Evolutionary conservation across 1,140 invertebrate species (phyloP), one percentile per base, ranked within the genome.

Genomic region (Sycophila sp.): DNA sequence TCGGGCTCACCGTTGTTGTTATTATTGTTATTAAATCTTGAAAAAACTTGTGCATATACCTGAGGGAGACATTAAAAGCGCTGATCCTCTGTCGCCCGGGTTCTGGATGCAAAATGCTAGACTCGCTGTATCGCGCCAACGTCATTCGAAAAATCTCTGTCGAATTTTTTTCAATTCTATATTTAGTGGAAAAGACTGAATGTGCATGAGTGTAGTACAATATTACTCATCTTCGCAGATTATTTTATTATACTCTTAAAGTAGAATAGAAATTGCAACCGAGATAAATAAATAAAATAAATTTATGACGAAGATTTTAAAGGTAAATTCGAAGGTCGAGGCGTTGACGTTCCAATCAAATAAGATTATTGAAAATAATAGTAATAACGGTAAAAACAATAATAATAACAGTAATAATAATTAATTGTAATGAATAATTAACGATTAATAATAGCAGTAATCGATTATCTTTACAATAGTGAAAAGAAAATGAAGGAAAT

Each of bases 161-260:
- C 22, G 49, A 65, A 22, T 76, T 79, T 72, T 76, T 69, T 73
- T 75, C 77, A 77, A 68, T 60, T 75, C 75, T 83, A 79, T 83
- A 78, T 81, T 80, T 79, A 79, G 75, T 74, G 73, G 76, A 75
- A 74, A 85, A 85, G 84, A 85, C 84, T 85, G 83, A 85, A 82
- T 79, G 59, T 56, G 78, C 73, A 74, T 64, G 75, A 63, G 66
- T 71, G 75, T 78, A 81, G 77, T 81, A 79, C 78, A 81, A 80
- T 73, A 74, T 73, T 55, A 67, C 11, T 60, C 30, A 38, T 51
- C 22, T 68, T 55, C 19, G 19, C 56, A 51, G 22, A 51, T n/a
- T 62, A 53, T 36, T 55, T 62, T 66, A 59, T 59, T 49, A 71
- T 65, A 58, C 22, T 40, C 30, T 60, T 45, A n/a, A 30, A 1